Evolutionary conservation across 2,888 invertebrate genomes (phyloP).

Genomic region (Temnothorax unifasciatus): DNA sequence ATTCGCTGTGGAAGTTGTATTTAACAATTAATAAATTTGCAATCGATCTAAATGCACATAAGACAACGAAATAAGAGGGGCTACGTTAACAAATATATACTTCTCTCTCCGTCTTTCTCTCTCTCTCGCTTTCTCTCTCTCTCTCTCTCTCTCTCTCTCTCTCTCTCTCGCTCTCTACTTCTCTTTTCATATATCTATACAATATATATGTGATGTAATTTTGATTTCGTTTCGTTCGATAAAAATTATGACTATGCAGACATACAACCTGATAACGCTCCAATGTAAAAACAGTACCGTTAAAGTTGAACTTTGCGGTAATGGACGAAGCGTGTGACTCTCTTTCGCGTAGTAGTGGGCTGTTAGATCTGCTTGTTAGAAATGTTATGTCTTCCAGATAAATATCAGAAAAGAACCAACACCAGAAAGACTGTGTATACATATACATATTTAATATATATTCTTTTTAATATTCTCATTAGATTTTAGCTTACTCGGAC

Average conservation of each 20-base stretch:
- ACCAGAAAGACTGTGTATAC: constrained; percentile 81
- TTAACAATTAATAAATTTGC: constrained; percentile 67
- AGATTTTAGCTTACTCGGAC: constrained; percentile 68
- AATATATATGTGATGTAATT: constrained; percentile 51
- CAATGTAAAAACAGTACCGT: constrained; percentile 58
- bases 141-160: neutral
- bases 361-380: constrained; percentile 84
- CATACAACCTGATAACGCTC: constrained; percentile 67
- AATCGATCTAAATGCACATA: constrained; percentile 64
- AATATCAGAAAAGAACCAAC: constrained; percentile 83
- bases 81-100: constrained; percentile 64
- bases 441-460: constrained; percentile 52
- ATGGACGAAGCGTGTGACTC: constrained; percentile 73
- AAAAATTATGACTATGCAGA: constrained; percentile 68
- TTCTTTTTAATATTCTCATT: constrained; percentile 64
- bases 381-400: constrained; percentile 81
- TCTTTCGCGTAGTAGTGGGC: constrained; percentile 74
- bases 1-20: constrained; percentile 70
- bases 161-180: neutral
- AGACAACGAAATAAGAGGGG: constrained; percentile 60
- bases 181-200: constrained; percentile 10
- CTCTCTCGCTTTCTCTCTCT: neutral
- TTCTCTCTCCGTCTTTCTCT: constrained; percentile 24
- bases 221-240: constrained; percentile 53
- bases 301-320: constrained; percentile 67